Percentiles rank a stretch among this genome's conserved stretches.
These are phyloP conservation scores for Xylota sylvarum DNA, from an alignment of 2,888 invertebrate genomes.

Conservation along the genomic window DNA sequence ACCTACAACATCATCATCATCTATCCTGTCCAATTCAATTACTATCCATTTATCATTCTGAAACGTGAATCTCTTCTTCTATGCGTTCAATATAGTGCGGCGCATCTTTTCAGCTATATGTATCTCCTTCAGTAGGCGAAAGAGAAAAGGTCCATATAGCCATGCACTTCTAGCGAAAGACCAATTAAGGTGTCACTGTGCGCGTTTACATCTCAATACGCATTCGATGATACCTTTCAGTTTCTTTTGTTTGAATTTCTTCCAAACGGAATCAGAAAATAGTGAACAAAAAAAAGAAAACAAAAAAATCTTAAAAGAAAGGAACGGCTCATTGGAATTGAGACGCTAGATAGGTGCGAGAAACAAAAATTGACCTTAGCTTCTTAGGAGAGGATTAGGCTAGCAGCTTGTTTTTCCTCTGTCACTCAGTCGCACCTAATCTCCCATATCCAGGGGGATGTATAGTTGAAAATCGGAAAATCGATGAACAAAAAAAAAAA, in stretches of 20 bases:
- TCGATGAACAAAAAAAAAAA: constrained; percentile 48
- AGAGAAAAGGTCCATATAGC: not conserved
- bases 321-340: constrained; percentile 38
- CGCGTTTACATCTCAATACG: constrained; percentile 71
- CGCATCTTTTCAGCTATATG: too few relatives aligned
- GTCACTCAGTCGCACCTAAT: constrained; percentile 63
- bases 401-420: constrained; percentile 30
- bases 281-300: constrained; percentile 1
- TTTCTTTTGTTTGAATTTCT: constrained; percentile 63
- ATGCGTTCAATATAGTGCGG: constrained; percentile 23
- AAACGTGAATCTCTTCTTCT: constrained; percentile 25
- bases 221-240: constrained; percentile 57
- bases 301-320: constrained; percentile 31
- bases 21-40: constrained; percentile 65
- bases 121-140: constrained; percentile 20
- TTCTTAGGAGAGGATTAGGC: constrained; percentile 63
- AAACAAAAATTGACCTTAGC: constrained; percentile 45
- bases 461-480: constrained; percentile 69
- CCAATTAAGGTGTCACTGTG: constrained; percentile 72
- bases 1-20: constrained; percentile 34
- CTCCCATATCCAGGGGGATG: constrained; percentile 61
- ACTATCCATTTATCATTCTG: constrained; percentile 69
- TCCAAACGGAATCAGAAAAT: constrained; percentile 47
- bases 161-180: constrained; percentile 58
- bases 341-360: constrained; percentile 52